Percentiles rank a stretch among this genome's conserved stretches.
phyloP scores from a whole-genome alignment of 2,888 invertebrate genomes.

The Drosophila nr. medialis region DNA sequence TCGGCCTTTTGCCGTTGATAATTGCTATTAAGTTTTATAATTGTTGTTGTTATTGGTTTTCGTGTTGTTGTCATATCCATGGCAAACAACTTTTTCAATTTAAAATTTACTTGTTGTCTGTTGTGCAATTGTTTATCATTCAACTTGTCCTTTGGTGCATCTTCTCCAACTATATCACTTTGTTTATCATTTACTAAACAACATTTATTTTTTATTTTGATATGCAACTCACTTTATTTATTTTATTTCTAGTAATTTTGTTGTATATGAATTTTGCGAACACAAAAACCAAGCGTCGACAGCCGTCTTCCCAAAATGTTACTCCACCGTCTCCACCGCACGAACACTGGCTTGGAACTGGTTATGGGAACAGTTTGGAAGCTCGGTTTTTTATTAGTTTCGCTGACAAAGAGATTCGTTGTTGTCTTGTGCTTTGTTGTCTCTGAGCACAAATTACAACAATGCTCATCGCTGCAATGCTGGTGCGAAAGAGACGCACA shows the following conservation, averaged over 20 bases:
- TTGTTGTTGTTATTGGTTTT: conserved; percentile 34
- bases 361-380: conserved; percentile 78
- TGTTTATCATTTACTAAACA: conserved; percentile 4
- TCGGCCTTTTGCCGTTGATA: conserved; percentile 55
- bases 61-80: conserved; percentile 52
- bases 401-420: conserved; percentile 80
- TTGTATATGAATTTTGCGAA: conserved; percentile 17
- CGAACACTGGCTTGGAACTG: conserved; percentile 72
- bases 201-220: conserved; percentile 5
- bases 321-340: conserved; percentile 57
- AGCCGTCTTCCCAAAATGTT: conserved; percentile 22
- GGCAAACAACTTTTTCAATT: conserved; percentile 68
- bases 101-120: conserved; percentile 17
- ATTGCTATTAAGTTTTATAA: conserved; percentile 63
- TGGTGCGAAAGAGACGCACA: conserved; percentile 43
- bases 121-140: conserved; percentile 2
- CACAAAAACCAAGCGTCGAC: conserved; percentile 12
- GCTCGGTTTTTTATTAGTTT: conserved; percentile 82
- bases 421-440: conserved; percentile 49
- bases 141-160: conserved; percentile 20
- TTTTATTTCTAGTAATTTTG: conserved; percentile 17
- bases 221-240: conserved; percentile 41
- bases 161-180: conserved; percentile 10
- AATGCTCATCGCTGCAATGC: conserved; percentile 30
- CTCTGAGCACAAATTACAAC: conserved; percentile 55